Evolutionary conservation across 2,113 vertebrate species (phyloP).

Genomic region (Oryzias javanicus): DNA sequence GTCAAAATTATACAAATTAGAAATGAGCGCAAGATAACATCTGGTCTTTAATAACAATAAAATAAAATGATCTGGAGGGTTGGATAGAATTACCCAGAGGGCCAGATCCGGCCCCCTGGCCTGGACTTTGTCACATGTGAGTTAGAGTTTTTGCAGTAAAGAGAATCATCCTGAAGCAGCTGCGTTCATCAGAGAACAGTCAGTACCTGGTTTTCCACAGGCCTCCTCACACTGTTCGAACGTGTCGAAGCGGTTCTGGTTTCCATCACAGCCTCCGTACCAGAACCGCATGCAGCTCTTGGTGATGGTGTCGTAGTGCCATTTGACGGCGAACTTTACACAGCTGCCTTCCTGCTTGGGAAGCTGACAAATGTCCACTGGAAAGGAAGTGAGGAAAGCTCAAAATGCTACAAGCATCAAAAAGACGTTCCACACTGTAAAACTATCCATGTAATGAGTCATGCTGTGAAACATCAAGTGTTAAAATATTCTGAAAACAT

Average conservation of each 20-base stretch:
- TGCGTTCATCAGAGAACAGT: neutral
- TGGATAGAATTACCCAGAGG: too few relatives aligned
- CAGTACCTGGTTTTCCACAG: conserved; percentile 81
- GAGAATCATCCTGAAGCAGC: too few relatives aligned
- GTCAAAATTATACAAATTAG: too few relatives aligned
- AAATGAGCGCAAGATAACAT: too few relatives aligned
- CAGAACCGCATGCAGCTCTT: conserved; percentile 89
- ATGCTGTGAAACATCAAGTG: too few relatives aligned
- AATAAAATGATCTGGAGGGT: too few relatives aligned
- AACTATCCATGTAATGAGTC: too few relatives aligned
- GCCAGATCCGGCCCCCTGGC: too few relatives aligned
- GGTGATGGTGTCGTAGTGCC: conserved; percentile 81
- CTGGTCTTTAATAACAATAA: too few relatives aligned
- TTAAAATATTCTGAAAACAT: too few relatives aligned
- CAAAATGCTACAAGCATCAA: neutral
- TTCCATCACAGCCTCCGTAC: conserved; percentile 91
- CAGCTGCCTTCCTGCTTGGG: conserved; percentile 85
- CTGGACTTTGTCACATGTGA: too few relatives aligned
- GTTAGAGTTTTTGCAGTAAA: too few relatives aligned
- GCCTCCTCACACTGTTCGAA: conserved; percentile 84
- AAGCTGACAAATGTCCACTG: conserved; percentile 81
- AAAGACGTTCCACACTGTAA: neutral
- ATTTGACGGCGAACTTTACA: conserved; percentile 82
- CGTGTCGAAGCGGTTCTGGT: conserved; percentile 87
- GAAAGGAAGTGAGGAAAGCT: neutral